Percentiles rank a stretch among this genome's conserved stretches.
Conservation (phyloP, 2,797 vertebrate genomes). For the Acanthurus tractus region DNA sequence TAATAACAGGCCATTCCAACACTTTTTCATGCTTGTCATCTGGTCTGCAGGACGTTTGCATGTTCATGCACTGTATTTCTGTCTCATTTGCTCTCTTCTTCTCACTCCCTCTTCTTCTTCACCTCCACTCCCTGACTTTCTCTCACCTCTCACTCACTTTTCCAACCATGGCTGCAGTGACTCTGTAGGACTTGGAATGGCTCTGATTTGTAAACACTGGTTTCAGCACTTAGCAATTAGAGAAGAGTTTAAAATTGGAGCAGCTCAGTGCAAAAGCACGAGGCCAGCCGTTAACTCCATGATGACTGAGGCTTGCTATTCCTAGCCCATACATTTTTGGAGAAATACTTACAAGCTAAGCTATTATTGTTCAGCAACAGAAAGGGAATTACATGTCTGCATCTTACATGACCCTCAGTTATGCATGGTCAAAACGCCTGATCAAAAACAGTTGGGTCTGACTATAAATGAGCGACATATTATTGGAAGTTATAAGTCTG, state of each 20-base stretch:
- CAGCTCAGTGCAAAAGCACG: conserved; percentile 7
- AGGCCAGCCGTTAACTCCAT: conserved; percentile 1
- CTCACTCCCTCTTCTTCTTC: conserved; percentile 27
- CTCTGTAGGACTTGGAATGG: conserved; percentile 43
- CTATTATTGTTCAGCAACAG: conserved; percentile 10
- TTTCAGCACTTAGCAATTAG: conserved; percentile 29
- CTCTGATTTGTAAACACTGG: conserved; percentile 31
- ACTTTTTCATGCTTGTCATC: conserved; percentile 14
- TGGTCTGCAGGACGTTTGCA: conserved; percentile 14
- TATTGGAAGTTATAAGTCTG: not conserved
- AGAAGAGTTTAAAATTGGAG: conserved; percentile 48
- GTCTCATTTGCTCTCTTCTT: conserved; percentile 40
- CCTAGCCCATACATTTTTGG: conserved; percentile 24
- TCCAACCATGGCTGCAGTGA: conserved; percentile 28
- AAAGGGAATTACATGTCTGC: conserved; percentile 2
- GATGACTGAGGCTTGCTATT: conserved; percentile 44
- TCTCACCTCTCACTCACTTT: conserved; percentile 43
- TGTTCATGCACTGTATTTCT: conserved; percentile 7
- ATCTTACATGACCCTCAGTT: not conserved
- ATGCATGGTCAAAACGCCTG: not conserved
- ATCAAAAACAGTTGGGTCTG: not conserved
- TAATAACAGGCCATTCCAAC: not conserved
- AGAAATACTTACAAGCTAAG: conserved; percentile 1
- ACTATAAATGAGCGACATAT: not conserved
- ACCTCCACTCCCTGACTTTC: not conserved